Evolutionary conservation across 2,888 invertebrate genomes (phyloP), one percentile per base, ranked within the genome.

Genomic region (Odontothrips loti): DNA sequence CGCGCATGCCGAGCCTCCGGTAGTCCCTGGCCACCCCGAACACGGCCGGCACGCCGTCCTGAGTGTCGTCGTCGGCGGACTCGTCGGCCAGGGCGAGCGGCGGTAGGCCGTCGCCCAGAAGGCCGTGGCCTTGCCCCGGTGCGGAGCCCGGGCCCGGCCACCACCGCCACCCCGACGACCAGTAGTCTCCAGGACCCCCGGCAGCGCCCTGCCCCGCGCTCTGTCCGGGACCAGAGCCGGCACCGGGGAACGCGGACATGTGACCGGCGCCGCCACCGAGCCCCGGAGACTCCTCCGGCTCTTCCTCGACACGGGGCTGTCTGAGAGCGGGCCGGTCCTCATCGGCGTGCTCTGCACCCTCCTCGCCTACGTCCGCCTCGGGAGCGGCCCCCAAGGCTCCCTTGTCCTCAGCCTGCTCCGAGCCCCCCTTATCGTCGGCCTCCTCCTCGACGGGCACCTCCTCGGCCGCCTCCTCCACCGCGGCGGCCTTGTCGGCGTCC

Each of bases 11-110:
- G 9, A 75, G 68, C 27, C 23, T 23, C 23, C 68, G 68, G 68
- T 75, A 75, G 68, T 75, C 68, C 23, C 68, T 23, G 68, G 23
- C 68, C 68, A 75, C 68, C 11, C 68, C 68, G 68, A 75, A 75
- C 27, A 75, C 68, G 68, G 68, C 68, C 23, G 68, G 68, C 27
- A 58, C 58, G 58, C 20, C 17, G 58, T 58, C 20, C 58, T 58
- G 34, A 4, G 34, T 43, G 34, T 43, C 34, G 34, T 43, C 34
- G 34, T 43, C 34, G 34, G 34, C 34, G 34, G 34, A 6, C 34
- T 20, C 58, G 20, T 58, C 58, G 58, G n/a, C 58, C 58, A 58
- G 17, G 20, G 17, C 58, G 58, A n/a, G n/a, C 58, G 11, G 58
- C 58, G 58, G 58, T 15, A 20, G 58, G 58, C n/a, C 58, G 58